Evolutionary conservation across 2,113 vertebrate genomes (phyloP).

Genomic region (Oryzias melastigma): DNA sequence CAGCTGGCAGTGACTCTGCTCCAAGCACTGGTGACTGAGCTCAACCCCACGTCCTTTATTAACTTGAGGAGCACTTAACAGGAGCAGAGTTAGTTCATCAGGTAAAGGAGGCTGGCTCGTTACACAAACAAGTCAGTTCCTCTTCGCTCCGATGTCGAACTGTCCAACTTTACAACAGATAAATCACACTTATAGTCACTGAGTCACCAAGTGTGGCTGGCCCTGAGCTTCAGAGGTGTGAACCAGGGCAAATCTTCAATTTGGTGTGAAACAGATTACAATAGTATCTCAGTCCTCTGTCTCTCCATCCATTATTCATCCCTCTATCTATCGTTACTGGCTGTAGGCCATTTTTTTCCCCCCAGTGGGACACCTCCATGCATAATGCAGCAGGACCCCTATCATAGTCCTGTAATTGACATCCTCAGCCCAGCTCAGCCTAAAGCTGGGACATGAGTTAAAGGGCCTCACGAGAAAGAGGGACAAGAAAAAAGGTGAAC

Average conservation of each 20-base stretch:
- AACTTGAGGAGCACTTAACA: too few relatives aligned
- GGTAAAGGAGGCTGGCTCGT: too few relatives aligned
- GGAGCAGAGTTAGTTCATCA: too few relatives aligned
- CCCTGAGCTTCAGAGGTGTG: conserved; percentile 60
- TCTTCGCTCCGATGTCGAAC: conserved; percentile 29
- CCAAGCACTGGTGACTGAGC: too few relatives aligned
- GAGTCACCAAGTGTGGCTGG: conserved; percentile 45
- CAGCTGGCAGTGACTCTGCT: too few relatives aligned
- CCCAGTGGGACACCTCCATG: conserved; percentile 63
- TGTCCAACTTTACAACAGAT: conserved; percentile 18
- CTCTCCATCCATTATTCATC: conserved; percentile 72
- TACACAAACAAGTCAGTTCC: conserved; percentile 23
- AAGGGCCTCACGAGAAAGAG: conserved; percentile 54
- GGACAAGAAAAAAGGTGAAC: conserved; percentile 37
- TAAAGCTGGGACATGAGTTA: conserved; percentile 59
- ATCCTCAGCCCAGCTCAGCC: conserved; percentile 58
- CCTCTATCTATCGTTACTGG: conserved; percentile 63
- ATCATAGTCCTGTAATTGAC: conserved; percentile 76
- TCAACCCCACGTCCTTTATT: too few relatives aligned
- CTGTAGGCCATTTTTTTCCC: conserved; percentile 71
- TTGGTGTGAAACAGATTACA: conserved; percentile 68
- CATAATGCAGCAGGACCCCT: conserved; percentile 70
- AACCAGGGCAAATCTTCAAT: conserved; percentile 67
- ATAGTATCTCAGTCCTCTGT: conserved; percentile 63
- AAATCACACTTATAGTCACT: not conserved